Evolutionary conservation across 2,888 invertebrate species (phyloP), one percentile per base, ranked within the genome.

Genomic region (Drosophila stalkeri): DNA sequence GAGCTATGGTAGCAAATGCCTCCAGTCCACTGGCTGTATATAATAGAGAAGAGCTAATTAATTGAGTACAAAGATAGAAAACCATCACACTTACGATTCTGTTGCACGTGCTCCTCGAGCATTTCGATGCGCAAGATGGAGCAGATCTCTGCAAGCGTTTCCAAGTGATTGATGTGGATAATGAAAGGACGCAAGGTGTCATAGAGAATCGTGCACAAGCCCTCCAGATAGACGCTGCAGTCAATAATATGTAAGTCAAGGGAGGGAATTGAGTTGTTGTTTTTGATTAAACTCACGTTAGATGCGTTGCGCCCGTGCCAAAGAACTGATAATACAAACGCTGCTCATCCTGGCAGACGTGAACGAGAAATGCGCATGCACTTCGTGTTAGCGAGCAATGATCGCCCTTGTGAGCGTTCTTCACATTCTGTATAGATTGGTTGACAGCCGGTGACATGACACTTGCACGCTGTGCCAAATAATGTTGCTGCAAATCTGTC

Each of bases 81-180:
- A 57, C 18, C 18, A 0, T 6, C 1, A 37, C 3, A 76, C 95
- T 94, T 92, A 96, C 97, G 95, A 91, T 97, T 97, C 83, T 96
- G 96, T 77, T 96, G 96, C 20, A 97, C 97, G 90, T 98, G 97
- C 85, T 98, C 98, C 89, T 98, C 98, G 12, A 98, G 94, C 95
- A 99, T 97, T 94, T 99, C 98, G 62, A 96, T 95, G 73, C 98
- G 95, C 44, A 99, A 93, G 81, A 99, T 99, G 47, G 97, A 97
- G 92, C 99, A 99, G 57, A 99, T 95, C 93, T 99, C 99, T 0
- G 99, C 98, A 31, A 99, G 94, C 0, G 99, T 99, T 94, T 99
- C 99, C 91, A 99, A 94, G 92, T 99, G 99, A 92, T 98, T 98
- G 73, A 99, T 97, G 93, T 98, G 98, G 74, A 99, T 98, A 64